Conservation (phyloP, 2,888 invertebrate species). For the Anodontia alba region DNA sequence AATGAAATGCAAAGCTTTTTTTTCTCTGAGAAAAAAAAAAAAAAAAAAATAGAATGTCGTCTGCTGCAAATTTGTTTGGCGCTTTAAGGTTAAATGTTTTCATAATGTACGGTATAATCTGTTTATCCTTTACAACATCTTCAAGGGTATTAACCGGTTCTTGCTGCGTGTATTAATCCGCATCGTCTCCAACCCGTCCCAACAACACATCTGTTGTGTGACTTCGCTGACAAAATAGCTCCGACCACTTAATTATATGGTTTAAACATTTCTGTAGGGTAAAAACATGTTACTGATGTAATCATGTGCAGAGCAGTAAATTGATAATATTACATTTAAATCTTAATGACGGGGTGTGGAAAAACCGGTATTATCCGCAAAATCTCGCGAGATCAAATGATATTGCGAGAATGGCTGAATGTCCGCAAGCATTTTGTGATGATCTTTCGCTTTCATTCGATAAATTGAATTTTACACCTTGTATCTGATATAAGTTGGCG, state of each 20-base stretch:
- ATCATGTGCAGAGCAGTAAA: constrained; percentile 9
- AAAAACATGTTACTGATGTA: constrained; percentile 27
- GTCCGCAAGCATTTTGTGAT: neutral
- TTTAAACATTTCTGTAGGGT: neutral
- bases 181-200: neutral
- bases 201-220: constrained; percentile 9
- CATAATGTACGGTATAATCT: constrained; percentile 7
- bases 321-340: constrained; percentile 27
- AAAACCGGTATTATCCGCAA: constrained; percentile 12
- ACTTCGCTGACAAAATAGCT: neutral
- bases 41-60: too few species aligned
- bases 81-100: neutral
- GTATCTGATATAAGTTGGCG: neutral
- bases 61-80: too few species aligned
- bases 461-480: constrained; percentile 18
- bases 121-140: neutral
- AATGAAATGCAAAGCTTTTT: too few species aligned
- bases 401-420: neutral
- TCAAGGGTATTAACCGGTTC: constrained; percentile 13
- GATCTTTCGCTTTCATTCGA: neutral
- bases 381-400: constrained; percentile 9
- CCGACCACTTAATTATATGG: neutral
- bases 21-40: too few species aligned
- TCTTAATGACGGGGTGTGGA: constrained; percentile 25
- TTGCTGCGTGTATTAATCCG: constrained; percentile 33